A percentile compares a stretch with the other conserved stretches of the same genome.
phyloP scores from a whole-genome alignment of 2,113 vertebrate genomes.

The Perca fluviatilis region DNA sequence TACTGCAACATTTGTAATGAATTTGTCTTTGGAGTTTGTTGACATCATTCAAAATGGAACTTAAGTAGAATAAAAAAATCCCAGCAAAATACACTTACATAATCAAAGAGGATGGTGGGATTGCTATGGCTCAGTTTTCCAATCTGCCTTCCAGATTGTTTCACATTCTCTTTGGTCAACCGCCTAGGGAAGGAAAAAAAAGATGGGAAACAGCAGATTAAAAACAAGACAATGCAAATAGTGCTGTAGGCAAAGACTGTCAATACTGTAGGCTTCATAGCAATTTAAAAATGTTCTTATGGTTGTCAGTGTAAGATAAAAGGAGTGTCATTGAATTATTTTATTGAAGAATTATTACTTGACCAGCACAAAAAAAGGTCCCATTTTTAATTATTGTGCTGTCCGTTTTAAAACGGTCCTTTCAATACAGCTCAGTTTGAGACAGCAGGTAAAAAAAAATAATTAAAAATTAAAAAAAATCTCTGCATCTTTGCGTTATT shows the following conservation, averaged over 20 bases:
- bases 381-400: neutral
- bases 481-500: neutral
- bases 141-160: slow-evolving; percentile 98
- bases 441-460: neutral
- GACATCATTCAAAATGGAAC: slow-evolving; percentile 9
- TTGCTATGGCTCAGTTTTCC: slow-evolving; percentile 99
- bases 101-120: slow-evolving; percentile 99
- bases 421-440: neutral
- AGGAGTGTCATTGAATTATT: neutral
- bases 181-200: slow-evolving; percentile 82
- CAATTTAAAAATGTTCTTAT: slow-evolving; percentile 7
- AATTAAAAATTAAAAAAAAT: neutral
- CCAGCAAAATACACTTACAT: slow-evolving; percentile 86
- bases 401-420: neutral
- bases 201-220: slow-evolving; percentile 35
- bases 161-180: slow-evolving; percentile 99
- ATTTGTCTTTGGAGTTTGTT: neutral
- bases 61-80: slow-evolving; percentile 13
- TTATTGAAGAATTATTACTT: slow-evolving; percentile 14
- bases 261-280: slow-evolving; percentile 22
- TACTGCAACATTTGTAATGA: neutral
- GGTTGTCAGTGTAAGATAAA: slow-evolving; percentile 18
- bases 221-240: slow-evolving; percentile 24
- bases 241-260: slow-evolving; percentile 18
- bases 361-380: neutral